Conservation (phyloP, 2,797 vertebrate species). For the Cottoperca gobio region DNA sequence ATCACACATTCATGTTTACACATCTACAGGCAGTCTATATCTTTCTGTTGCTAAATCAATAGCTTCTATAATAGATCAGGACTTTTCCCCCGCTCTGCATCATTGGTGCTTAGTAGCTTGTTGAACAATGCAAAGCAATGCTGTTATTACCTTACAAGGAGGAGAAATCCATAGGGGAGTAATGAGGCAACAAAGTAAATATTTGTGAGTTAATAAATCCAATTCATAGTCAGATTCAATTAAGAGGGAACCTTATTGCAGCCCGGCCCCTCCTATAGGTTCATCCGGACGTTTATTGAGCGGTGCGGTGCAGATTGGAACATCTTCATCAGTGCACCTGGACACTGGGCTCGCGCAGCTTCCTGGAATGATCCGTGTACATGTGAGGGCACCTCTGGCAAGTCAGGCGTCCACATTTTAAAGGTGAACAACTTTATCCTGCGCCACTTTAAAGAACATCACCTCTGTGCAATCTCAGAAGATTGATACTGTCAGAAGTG, state of each 20-base stretch:
- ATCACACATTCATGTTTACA: conserved; percentile 57
- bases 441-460: conserved; percentile 58
- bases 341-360: background rate
- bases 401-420: conserved; percentile 51
- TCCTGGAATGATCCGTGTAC: conserved; percentile 19
- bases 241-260: conserved; percentile 52
- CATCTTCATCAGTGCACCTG: conserved; percentile 29
- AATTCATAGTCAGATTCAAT: conserved; percentile 76
- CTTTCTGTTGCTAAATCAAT: conserved; percentile 51
- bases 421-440: conserved; percentile 75
- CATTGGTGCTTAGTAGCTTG: conserved; percentile 60
- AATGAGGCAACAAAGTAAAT: conserved; percentile 84
- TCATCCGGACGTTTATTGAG: conserved; percentile 44
- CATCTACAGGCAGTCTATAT: conserved; percentile 21
- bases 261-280: conserved; percentile 19
- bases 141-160: conserved; percentile 80
- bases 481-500: conserved; percentile 71
- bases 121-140: conserved; percentile 74
- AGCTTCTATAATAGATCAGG: conserved; percentile 13
- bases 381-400: conserved; percentile 45
- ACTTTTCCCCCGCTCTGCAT: conserved; percentile 8
- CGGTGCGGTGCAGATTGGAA: conserved; percentile 33
- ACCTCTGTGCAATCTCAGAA: conserved; percentile 38
- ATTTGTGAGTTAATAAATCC: conserved; percentile 80
- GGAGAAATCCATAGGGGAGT: conserved; percentile 82